Evolutionary conservation across 2,113 vertebrate species (phyloP).

Genomic region (Paradisaea rubra): DNA sequence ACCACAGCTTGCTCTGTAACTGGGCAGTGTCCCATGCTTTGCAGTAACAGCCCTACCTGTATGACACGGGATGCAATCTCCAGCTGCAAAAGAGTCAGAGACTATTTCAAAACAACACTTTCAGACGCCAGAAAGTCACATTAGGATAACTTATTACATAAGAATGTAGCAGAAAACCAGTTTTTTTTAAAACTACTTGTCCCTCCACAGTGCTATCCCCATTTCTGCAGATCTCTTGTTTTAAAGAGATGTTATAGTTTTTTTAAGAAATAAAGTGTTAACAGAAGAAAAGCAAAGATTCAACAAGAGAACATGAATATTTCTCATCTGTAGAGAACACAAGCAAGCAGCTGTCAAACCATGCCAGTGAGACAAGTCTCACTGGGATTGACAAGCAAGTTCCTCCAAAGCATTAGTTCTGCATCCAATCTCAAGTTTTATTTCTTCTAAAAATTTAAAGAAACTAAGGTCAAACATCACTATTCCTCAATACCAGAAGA

Average conservation of each 20-base stretch:
- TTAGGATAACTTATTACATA: background rate
- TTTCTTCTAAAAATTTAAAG: background rate
- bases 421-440: background rate
- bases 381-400: background rate
- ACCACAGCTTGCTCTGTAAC: background rate
- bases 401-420: background rate
- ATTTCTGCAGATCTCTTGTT: background rate
- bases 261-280: background rate
- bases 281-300: background rate
- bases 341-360: background rate
- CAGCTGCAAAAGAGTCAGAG: background rate
- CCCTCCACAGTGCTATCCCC: background rate
- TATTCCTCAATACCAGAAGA: background rate
- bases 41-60: background rate
- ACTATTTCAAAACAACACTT: background rate
- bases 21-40: background rate
- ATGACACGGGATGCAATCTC: background rate
- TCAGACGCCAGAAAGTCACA: constrained; percentile 25
- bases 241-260: background rate
- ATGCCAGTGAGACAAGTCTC: background rate
- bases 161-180: background rate
- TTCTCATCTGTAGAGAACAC: background rate
- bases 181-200: background rate
- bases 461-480: background rate
- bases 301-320: background rate